These are phyloP conservation scores for Nasonia longicornis DNA, from an alignment of 1,140 invertebrate genomes.

Conservation along the genomic window DNA sequence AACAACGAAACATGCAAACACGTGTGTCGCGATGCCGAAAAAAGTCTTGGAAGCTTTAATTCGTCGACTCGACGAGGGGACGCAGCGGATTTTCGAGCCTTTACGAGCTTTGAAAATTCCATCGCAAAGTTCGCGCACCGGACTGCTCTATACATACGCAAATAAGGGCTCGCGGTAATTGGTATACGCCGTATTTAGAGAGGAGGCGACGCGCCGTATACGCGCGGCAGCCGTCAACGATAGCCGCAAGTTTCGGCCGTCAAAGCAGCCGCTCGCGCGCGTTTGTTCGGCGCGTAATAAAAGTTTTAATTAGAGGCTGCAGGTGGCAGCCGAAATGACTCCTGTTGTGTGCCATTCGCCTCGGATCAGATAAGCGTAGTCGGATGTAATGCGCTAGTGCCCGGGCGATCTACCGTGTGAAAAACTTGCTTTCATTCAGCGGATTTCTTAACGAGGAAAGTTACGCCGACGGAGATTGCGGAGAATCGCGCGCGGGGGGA, in stretches of 20 bases:
- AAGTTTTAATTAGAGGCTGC: slow-evolving; percentile 39
- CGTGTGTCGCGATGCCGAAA: background rate
- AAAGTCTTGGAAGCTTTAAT: background rate
- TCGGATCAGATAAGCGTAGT: slow-evolving; percentile 22
- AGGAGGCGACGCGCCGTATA: background rate
- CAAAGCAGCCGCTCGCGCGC: background rate
- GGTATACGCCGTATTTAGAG: background rate
- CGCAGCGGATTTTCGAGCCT: background rate
- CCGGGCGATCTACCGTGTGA: background rate
- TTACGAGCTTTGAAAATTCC: slow-evolving; percentile 19
- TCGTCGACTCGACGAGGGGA: background rate
- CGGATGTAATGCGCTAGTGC: slow-evolving; percentile 2
- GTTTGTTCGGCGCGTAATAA: slow-evolving; percentile 12
- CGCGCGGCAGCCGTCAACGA: background rate
- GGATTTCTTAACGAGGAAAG: slow-evolving; percentile 66
- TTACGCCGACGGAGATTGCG: slow-evolving; percentile 48
- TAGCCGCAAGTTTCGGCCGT: background rate
- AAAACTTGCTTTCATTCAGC: slow-evolving; percentile 58
- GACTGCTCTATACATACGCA: background rate
- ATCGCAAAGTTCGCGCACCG: background rate
- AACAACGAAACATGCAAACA: background rate
- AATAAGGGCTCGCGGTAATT: background rate
- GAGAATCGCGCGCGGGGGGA: slow-evolving; percentile 42
- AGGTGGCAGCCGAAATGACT: slow-evolving; percentile 11
- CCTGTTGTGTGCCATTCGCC: background rate